Evolutionary conservation across 2,113 vertebrate genomes (phyloP).

Genomic region (Dryoscopus gambensis): DNA sequence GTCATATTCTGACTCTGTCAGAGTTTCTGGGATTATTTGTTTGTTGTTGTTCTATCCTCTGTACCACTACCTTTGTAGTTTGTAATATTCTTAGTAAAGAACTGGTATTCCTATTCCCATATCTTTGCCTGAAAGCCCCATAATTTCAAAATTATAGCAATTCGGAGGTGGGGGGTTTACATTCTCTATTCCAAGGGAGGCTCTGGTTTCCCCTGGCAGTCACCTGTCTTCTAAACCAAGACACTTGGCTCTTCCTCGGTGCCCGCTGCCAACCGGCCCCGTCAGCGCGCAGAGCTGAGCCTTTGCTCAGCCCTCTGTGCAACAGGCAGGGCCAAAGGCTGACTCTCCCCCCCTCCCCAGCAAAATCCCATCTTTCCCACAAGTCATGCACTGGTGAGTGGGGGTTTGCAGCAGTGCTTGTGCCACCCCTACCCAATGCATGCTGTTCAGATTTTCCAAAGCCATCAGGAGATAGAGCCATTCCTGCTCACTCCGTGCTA

Average conservation of each 20-base stretch:
- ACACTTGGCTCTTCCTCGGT: neutral
- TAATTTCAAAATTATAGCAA: too few relatives aligned
- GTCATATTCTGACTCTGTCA: too few relatives aligned
- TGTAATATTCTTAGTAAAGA: too few relatives aligned
- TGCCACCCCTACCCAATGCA: neutral
- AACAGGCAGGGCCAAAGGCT: neutral
- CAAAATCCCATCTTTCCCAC: neutral
- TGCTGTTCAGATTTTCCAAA: neutral
- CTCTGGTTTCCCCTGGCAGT: too few relatives aligned
- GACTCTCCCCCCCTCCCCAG: accelerated
- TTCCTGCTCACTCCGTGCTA: neutral
- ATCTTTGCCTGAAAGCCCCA: too few relatives aligned
- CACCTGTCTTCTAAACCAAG: too few relatives aligned
- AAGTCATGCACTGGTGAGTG: neutral
- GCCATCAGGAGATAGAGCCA: neutral
- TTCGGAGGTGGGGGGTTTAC: too few relatives aligned
- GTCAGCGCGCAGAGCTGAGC: neutral
- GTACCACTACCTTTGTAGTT: too few relatives aligned
- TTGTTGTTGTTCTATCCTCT: too few relatives aligned
- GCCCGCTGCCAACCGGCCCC: neutral
- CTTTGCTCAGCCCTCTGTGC: neutral
- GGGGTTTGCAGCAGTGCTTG: neutral
- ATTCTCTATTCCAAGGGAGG: too few relatives aligned
- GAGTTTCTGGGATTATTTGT: too few relatives aligned
- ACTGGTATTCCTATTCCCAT: too few relatives aligned